Conservation (phyloP, 2,113 vertebrate genomes). For the Entelurus aequoreus region DNA sequence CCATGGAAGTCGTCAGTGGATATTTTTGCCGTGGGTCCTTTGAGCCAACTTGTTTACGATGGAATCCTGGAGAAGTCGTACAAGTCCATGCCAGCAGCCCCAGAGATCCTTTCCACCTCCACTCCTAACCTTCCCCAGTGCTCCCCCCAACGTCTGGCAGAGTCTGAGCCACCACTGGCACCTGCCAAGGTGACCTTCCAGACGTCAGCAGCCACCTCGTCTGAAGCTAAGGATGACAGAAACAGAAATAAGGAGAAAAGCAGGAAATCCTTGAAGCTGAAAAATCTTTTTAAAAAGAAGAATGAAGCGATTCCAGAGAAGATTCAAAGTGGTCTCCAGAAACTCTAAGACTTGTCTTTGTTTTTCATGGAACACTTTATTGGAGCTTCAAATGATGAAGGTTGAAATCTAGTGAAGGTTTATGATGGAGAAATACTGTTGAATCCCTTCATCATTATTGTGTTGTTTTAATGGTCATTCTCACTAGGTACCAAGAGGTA, state of each 20-base stretch:
- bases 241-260: slow-evolving; percentile 75
- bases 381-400: no score
- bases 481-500: no score
- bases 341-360: slow-evolving; percentile 47
- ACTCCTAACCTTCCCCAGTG: slow-evolving; percentile 41
- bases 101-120: slow-evolving; percentile 47
- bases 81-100: slow-evolving; percentile 49
- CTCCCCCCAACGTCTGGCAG: slow-evolving; percentile 20
- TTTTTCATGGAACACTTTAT: neutral
- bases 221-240: slow-evolving; percentile 72
- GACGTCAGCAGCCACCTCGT: slow-evolving; percentile 56
- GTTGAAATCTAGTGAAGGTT: no score
- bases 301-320: slow-evolving; percentile 52
- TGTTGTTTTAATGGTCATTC: no score
- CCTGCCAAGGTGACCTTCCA: slow-evolving; percentile 4
- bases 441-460: no score
- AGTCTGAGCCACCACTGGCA: slow-evolving; percentile 22
- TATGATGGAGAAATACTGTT: no score
- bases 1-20: slow-evolving; percentile 76
- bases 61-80: slow-evolving; percentile 93
- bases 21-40: slow-evolving; percentile 64
- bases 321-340: slow-evolving; percentile 56
- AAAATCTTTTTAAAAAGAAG: slow-evolving; percentile 94
- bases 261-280: slow-evolving; percentile 89
- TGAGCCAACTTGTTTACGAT: slow-evolving; percentile 86